Evolutionary conservation across 2,888 invertebrate genomes (phyloP), one percentile per base, ranked within the genome.

Genomic region (Drosophila acutilabella): DNA sequence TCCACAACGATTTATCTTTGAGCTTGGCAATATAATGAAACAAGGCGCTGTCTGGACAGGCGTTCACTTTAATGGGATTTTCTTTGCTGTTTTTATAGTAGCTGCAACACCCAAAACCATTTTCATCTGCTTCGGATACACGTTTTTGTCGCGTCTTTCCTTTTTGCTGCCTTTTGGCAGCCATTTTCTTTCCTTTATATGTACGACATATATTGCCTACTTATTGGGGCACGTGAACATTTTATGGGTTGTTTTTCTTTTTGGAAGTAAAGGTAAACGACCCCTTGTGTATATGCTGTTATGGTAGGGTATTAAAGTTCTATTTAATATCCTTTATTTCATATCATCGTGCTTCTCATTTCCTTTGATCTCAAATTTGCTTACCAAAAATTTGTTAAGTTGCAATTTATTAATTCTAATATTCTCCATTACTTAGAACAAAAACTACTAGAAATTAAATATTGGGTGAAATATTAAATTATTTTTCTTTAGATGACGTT

Each of bases 141-240:
- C 14, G 51, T 40, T 5, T 16, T 11, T 5, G 20, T 3, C 36
- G 8, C 26, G 26, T 11, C 33, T 36, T 36, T 11, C 33, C 33
- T 8, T 36, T 36, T 36, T 36, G 30, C 13, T 4, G 36, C 36
- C 3, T 13, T 4, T 2, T 18, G 41, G 13, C 47, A 41, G 71
- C 14, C 75, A 74, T 64, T 54, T 36, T 20, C 60, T 38, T 52
- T 57, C 59, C 36, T 53, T 33, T 56, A 48, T 67, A 59, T 53
- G 60, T 50, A 73, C 67, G 62, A 59, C 61, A 67, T 78, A 70
- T 81, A 85, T 81, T 76, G 86, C 80, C 80, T 85, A 86, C 87
- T 88, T 82, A 70, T 80, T 67, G 81, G 78, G 74, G 84, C 78
- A 78, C 62, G 72, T 79, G 70, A 67, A 51, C 59, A 38, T 84